Evolutionary conservation across 2,797 vertebrate genomes (phyloP), one percentile per base, ranked within the genome.

Genomic region (Falco berigora): DNA sequence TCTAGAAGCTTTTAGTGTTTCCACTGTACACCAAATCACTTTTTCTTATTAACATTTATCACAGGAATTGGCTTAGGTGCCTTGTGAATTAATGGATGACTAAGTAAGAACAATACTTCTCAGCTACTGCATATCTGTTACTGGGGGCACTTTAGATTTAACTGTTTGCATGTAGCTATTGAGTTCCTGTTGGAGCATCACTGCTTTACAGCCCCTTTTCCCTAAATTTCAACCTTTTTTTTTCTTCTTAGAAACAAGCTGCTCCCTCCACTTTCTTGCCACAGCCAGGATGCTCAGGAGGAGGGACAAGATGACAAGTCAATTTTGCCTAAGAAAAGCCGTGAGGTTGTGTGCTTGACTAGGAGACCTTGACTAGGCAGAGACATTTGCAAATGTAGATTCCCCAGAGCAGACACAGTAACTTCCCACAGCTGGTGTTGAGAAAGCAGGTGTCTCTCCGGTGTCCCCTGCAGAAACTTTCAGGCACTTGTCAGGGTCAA

Each of bases 401-500:
- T 71, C 22, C 52, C 6, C 32, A 62, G 50, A 38, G 55, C 46
- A 78, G 22, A 38, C 9, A 5, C 66, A 44, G 49, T 40, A 56
- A 17, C 44, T 59, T 50, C 53, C n/a, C 40, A 32, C 61, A 17
- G 12, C n/a, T 0, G 0, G 18, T 24, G 38, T 18, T 32, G 25
- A 22, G 56, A 52, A 36, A 38, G 11, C 34, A 53, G 25, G 61
- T 34, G 34, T 27, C 16, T 23, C 53, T 32, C 52, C 56, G 12
- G 16, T 36, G 27, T 16, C 21, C 22, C 44, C 67, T 36, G 36
- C 17, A 24, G n/a, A 58, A 32, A 32, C 68, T 73, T 72, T 46
- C 68, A 53, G 46, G 22, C 9, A 61, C 0, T 0, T n/a, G 22
- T 50, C 80, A 62, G 30, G 20, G 24, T n/a, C 42, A 44, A 63